Base-by-base conservation (phyloP, 2,113 vertebrate species). In the Urocitellus parryii region DNA sequence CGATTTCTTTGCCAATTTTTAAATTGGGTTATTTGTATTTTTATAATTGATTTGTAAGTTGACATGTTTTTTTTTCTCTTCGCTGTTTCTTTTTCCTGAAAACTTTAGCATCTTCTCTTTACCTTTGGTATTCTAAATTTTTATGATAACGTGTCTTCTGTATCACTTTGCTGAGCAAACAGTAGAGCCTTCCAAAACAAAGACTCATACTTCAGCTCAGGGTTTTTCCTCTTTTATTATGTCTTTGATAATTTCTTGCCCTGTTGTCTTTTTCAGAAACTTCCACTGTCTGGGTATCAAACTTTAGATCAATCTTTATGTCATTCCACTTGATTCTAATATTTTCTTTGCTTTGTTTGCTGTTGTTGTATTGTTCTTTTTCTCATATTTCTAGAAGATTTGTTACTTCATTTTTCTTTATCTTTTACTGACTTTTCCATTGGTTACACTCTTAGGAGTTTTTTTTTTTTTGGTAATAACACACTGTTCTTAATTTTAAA, bases 321-420 rank as follows among this genome's bases (percentile, higher is more conserved):
- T 56, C 1, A 32, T 67, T 88, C 56, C 58, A 81, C 42, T 78
- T 89, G 53, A 84, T 93, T 89, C n/a, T 96, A n/a, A 37, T 56
- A 65, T 79, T 80, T 73, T 20, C 34, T 12, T 83, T 78, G 73
- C 22, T 67, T 61, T 39, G 22, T 22, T 58, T 58, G 18, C 7
- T 58, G 20, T 53, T 61, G 22, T 61, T 61, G 58, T 61, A 39
- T 88, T 58, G 20, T 17, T 61, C 6, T 61, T 61, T 22, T 25
- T 61, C 34, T 88, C 82, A n/a, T 87, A 67, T 81, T 67, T 80
- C 68, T 68, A 51, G 8, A 88, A 51, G 8, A 88, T 61, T 68
- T 74, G 9, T 1, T 63, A 70, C 25, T 58, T 58, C 45, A 9
- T 70, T 74, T 88, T 70, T 18, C 48, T 61, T 63, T 42, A 72